Evolutionary conservation across 2,113 vertebrate genomes (phyloP).

Genomic region (Cephalopholis sonnerati): DNA sequence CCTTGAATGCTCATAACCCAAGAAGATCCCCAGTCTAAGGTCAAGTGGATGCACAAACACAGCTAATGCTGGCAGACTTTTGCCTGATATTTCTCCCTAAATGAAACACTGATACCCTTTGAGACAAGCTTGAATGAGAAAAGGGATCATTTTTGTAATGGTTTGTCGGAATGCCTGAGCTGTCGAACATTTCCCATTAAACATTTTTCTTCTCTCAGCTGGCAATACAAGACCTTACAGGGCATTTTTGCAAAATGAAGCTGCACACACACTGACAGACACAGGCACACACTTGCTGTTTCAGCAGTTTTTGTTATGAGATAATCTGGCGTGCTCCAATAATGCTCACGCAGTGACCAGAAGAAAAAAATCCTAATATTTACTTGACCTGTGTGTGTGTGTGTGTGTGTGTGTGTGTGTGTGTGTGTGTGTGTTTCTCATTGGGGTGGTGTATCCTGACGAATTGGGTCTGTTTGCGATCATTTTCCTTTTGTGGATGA

Average conservation of each 20-base stretch:
- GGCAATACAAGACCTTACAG: background rate
- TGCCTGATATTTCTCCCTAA: constrained; percentile 31
- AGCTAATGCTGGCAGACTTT: constrained; percentile 31
- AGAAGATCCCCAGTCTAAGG: constrained; percentile 57
- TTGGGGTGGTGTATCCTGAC: too few relatives aligned
- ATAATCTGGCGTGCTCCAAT: background rate
- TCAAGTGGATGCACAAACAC: constrained; percentile 66
- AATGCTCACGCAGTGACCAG: background rate
- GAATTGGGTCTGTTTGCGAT: background rate
- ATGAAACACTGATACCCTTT: constrained; percentile 30
- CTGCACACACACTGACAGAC: background rate
- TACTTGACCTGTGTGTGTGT: background rate
- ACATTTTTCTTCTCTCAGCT: background rate
- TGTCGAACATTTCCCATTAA: constrained; percentile 9
- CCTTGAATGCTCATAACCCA: constrained; percentile 56
- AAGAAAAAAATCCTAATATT: background rate
- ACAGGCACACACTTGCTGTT: background rate
- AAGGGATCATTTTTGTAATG: background rate
- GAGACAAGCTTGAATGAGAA: background rate
- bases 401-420: background rate
- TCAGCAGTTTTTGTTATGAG: constrained; percentile 3
- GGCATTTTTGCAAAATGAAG: background rate
- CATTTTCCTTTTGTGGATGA: background rate
- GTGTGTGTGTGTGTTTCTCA: background rate
- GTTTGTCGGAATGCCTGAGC: background rate